These are phyloP conservation scores for Tylochromis polylepis DNA, from an alignment of 2,113 vertebrate genomes.

Conservation along the genomic window DNA sequence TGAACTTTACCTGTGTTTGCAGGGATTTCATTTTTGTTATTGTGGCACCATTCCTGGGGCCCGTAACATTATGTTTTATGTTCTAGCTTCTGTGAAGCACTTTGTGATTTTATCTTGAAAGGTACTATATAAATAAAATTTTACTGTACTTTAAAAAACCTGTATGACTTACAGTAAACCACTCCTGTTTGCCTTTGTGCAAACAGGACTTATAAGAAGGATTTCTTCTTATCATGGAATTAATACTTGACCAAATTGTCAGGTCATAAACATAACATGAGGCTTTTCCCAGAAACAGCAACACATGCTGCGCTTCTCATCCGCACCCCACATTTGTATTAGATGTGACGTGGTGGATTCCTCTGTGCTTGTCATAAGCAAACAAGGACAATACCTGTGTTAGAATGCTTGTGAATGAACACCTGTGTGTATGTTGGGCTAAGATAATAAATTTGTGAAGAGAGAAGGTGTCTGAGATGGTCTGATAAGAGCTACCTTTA, in stretches of 20 bases:
- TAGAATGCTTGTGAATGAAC: background rate
- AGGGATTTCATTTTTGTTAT: too few species aligned
- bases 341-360: background rate
- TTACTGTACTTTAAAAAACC: background rate
- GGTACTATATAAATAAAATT: too few species aligned
- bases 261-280: background rate
- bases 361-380: background rate
- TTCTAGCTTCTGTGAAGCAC: too few species aligned
- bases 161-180: background rate
- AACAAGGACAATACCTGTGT: background rate
- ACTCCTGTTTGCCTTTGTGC: background rate
- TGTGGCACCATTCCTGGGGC: too few species aligned
- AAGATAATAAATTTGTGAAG: slow-evolving; percentile 10
- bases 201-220: background rate
- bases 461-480: slow-evolving; percentile 15
- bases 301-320: slow-evolving; percentile 36
- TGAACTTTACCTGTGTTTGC: too few species aligned
- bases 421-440: background rate
- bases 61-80: too few species aligned
- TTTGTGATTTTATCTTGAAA: too few species aligned
- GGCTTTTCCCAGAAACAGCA: background rate
- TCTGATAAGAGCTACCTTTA: slow-evolving; percentile 52
- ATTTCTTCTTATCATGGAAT: background rate
- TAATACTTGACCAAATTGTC: background rate
- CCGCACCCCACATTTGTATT: background rate